phyloP scores from a whole-genome alignment of 2,113 vertebrate genomes.

The Solea senegalensis region DNA sequence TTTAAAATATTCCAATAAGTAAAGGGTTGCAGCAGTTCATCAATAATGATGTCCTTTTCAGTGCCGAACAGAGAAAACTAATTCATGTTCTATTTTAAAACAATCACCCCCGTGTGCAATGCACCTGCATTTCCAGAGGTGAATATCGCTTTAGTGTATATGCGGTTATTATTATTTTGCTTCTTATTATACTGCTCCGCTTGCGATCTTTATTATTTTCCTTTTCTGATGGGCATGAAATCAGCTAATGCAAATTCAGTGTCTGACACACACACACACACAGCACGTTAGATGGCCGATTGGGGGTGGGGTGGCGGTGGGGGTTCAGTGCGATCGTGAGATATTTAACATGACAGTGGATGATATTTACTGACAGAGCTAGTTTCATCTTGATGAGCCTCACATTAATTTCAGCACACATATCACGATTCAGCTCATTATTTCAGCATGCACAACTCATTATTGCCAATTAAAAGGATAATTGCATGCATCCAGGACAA shows the following conservation, averaged over 20 bases:
- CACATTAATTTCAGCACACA: constrained; percentile 78
- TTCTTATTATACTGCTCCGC: constrained; percentile 6
- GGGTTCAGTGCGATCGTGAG: constrained; percentile 40
- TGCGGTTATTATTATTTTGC: constrained; percentile 5
- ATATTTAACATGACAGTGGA: constrained; percentile 72
- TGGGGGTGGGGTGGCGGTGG: background rate
- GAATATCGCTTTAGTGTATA: background rate
- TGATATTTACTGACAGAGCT: constrained; percentile 76
- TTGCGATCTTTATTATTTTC: constrained; percentile 6
- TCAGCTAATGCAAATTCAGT: constrained; percentile 13
- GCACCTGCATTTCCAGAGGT: background rate
- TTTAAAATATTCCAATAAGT: background rate
- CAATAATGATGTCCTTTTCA: too few relatives aligned
- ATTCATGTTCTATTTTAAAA: constrained; percentile 13
- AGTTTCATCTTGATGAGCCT: constrained; percentile 80
- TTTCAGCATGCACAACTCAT: constrained; percentile 80
- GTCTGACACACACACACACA: constrained; percentile 19
- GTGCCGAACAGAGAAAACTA: too few relatives aligned
- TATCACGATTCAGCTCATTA: constrained; percentile 80
- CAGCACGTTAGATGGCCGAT: constrained; percentile 32
- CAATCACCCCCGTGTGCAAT: background rate
- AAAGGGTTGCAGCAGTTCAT: background rate
- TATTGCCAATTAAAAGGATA: constrained; percentile 84
- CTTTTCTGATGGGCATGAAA: constrained; percentile 15
- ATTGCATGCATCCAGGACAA: constrained; percentile 83